phyloP scores from a whole-genome alignment of 1,140 invertebrate genomes.

The Colletes latitarsis region DNA sequence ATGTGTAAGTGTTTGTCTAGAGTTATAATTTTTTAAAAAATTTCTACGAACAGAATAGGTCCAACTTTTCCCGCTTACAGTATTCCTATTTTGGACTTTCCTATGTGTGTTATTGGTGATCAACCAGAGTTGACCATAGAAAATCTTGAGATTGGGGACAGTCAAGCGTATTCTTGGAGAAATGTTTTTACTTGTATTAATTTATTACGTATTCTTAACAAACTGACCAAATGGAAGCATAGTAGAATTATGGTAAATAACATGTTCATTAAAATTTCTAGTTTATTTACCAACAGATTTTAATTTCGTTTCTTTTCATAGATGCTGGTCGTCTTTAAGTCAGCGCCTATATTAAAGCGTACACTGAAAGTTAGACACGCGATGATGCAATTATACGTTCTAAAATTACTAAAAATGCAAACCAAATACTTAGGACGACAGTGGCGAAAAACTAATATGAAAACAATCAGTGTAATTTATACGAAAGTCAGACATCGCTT shows the following conservation, averaged over 20 bases:
- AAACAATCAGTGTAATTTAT: conserved; percentile 99
- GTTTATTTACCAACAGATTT: neutral
- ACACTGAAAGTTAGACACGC: conserved; percentile 97
- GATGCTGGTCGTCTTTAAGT: conserved; percentile 99
- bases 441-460: conserved; percentile 99
- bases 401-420: conserved; percentile 99
- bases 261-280: conserved; percentile 6
- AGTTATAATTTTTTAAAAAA: conserved; percentile 19
- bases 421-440: conserved; percentile 99
- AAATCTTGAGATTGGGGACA: conserved; percentile 94
- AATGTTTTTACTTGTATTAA: conserved; percentile 99
- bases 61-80: conserved; percentile 75
- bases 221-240: conserved; percentile 99
- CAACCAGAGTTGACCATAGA: conserved; percentile 97
- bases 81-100: conserved; percentile 97
- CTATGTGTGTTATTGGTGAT: conserved; percentile 97
- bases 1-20: conserved; percentile 84
- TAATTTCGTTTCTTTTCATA: conserved; percentile 66
- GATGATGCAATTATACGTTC: conserved; percentile 98
- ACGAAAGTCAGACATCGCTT: conserved; percentile 96
- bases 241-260: conserved; percentile 95
- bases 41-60: neutral
- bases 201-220: conserved; percentile 97
- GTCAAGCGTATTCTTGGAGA: conserved; percentile 95
- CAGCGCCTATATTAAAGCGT: conserved; percentile 98